Evolutionary conservation across 1,140 invertebrate species (phyloP), one percentile per base, ranked within the genome.

Genomic region (Portunus trituberculatus): DNA sequence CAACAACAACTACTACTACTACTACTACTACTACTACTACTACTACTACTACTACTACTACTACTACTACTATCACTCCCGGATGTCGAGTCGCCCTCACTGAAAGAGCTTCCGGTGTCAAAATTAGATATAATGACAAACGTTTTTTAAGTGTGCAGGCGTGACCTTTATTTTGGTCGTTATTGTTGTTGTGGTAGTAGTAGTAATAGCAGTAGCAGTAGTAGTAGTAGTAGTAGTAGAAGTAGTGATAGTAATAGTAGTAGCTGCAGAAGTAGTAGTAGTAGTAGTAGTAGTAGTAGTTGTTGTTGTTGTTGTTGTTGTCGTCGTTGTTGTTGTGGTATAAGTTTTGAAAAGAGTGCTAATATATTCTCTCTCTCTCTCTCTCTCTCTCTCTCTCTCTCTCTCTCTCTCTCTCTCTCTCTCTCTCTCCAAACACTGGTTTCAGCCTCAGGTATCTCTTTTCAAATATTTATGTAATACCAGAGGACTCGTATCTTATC

Each of bases 21-120:
- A 76, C 67, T 76, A 76, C 67, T 76, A 76, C 67, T 76, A 76
- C 67, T 76, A 76, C 67, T 76, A 76, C 52, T 59, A 59, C 67
- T 59, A 76, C n/a, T 76, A 76, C 67, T 76, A 76, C 67, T 76
- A 8, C 67, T 76, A n/a, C 67, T 76, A 76, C 67, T 76, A 76
- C 67, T 76, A 76, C 67, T 76, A 76, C 67, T 76, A 76, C 52
- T 59, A 59, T 20, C 8, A 76, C n/a, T 76, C 12, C 7, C 52
- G 52, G 52, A 59, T 59, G 52, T 0, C 12, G 52, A 59, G 52
- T 59, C 39, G 39, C 6, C 39, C 39, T 59, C 52, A 14, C 3
- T 14, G 10, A 59, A 10, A 59, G 16, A 20, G 0, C 12, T 59
- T 59, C 52, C 52, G 52, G 52, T 59, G 52, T 59, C 52, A 59